Base-by-base conservation (phyloP, 2,113 vertebrate genomes). In the Gymnocephalus cernua region DNA sequence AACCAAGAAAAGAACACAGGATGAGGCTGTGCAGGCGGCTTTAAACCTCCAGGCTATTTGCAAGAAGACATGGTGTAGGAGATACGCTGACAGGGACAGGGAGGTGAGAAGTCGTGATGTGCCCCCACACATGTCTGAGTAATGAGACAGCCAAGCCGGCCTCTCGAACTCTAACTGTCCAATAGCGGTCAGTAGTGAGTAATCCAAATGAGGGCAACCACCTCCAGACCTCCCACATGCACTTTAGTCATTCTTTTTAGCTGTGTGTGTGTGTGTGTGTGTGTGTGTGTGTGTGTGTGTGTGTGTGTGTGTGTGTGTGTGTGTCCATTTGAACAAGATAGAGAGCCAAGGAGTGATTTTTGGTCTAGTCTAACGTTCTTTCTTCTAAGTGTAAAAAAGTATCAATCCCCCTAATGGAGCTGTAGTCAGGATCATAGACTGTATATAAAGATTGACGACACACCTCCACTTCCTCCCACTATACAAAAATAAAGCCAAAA, bases 141-240 rank as follows among this genome's bases (percentile, higher is more conserved):
- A 91, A 94, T 90, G 87, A 92, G 87, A 88, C 86, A 90, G 85
- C 69, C 78, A 59, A 48, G 57, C 57, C 47, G 48, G 73, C 67
- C 85, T 84, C 67, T 84, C 14, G 6, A 86, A 78, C 77, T 61
- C 82, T 67, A 82, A 77, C 47, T 92, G 89, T 79, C 86, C 82
- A 76, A 77, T 71, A 56, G 35, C 6, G 79, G 86, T 83, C 83
- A 85, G 73, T 38, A 44, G 45, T 80, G 79, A 84, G 67, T 63
- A 70, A 66, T 86, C 68, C 81, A 91, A 82, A 89, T 85, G 73
- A 92, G 71, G 59, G 66, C 25, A 45, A 72, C 70, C 76, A 81
- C 72, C 71, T 67, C 81, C 74, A 44, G 63, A 78, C 66, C 59
- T 76, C 77, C 74, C 35, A 76, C 44, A 16, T 64, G 71, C 69